Base-by-base conservation (phyloP, 2,113 vertebrate genomes). In the Cebidichthys violaceus region DNA sequence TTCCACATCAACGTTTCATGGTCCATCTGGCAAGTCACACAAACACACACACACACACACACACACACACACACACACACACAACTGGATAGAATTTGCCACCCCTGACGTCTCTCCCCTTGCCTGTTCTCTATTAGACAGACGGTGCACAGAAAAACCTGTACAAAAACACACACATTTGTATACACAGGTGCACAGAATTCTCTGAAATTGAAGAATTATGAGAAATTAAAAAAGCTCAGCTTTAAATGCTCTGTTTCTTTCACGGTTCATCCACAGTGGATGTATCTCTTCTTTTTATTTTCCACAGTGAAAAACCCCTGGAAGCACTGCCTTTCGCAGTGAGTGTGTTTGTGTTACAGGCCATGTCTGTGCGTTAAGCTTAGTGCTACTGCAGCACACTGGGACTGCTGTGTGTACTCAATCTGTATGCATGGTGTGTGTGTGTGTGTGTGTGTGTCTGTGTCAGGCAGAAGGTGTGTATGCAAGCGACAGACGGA, bases 391-490 rank as follows among this genome's bases (percentile, higher is more conserved):
- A 68, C 88, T 85, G 88, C 84, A 86, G 84, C 29, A 57, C 79
- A 65, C 74, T 69, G 90, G 85, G 90, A 89, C 80, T 57, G 72
- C 81, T 88, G 80, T 84, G 78, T 79, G 78, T 71, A 70, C 87
- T 84, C 77, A 47, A 89, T 93, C 86, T 94, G 91, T 87, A 90
- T 92, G 91, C 84, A 87, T 39, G 73, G 33, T 31, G 66, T 47
- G 47, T 29, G 47, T 45, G 69, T 70, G 84, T 72, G 61, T 60
- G 61, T 41, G 39, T 41, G 29, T 24, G 59, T 54, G 43, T 33
- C 39, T 77, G 88, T 79, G 70, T 83, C 45, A 59, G 37, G 72
- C 69, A 64, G 55, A 73, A 39, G 47, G 83, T 60, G 74, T 81
- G 82, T 72, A 22, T 47, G 70, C 82, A 81, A 82, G 75, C 29